Evolutionary conservation across 2,113 vertebrate species (phyloP), one percentile per base, ranked within the genome.

Genomic region (Motacilla tschutschensis): DNA sequence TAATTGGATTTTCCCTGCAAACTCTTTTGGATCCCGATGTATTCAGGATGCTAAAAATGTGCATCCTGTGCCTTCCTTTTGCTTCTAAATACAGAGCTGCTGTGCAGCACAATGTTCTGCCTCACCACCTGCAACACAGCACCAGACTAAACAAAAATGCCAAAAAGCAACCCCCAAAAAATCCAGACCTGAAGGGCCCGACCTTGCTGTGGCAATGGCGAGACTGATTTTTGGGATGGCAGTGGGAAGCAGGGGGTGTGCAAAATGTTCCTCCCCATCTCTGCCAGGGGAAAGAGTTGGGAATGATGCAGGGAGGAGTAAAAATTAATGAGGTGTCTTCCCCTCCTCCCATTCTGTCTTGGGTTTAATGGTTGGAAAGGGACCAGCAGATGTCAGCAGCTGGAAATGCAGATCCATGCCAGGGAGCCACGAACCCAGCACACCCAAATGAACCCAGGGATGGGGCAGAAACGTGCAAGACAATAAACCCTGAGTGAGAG

Each of bases 361-460:
- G 78, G 18, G 75, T 92, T 82, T 77, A 40, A 78, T 66, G 33
- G 59, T 18, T 55, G 75, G 48, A 87, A 83, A 82, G 64, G 33
- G 26, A 79, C 72, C 80, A 81, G 67, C 87, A 90, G 81, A 84
- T 79, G 89, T 43, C 78, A 80, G 51, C 76, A 55, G 65, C 66
- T 43, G 83, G 50, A 64, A 54, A 75, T 82, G 50, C 1, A 7
- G 35, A 62, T 40, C 59, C 48, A 3, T 76, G 78, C 66, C 43
- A 70, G 48, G 22, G 35, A 69, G 18, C 35, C 21, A 31, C 2
- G 20, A 72, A 66, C 71, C 67, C 78, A 77, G 83, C 65, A 59
- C n/a, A 53, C 12, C 41, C 67, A 65, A 18, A 25, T 2, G 1
- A 83, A n/a, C 36, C 50, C 4, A 8, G 28, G 65, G 33, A 73